Conservation (phyloP, 2,888 invertebrate species). For the Drosophila subquinaria region DNA sequence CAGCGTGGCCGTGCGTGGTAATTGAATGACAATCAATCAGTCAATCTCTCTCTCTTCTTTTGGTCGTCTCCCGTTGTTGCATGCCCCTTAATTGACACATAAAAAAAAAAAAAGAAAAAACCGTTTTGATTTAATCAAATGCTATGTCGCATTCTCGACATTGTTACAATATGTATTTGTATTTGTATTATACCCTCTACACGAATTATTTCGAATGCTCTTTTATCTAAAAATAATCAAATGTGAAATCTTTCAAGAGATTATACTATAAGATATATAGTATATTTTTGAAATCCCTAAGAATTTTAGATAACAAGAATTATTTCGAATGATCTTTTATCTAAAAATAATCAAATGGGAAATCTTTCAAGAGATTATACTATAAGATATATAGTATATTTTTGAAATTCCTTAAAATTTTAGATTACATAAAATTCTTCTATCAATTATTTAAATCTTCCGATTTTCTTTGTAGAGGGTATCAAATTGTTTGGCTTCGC, state of each 20-base stretch:
- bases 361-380: too few species aligned
- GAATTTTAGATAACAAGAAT: background rate
- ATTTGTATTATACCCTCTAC: slow-evolving; percentile 9
- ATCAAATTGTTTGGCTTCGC: slow-evolving; percentile 11
- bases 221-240: background rate
- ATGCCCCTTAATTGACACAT: slow-evolving; percentile 33
- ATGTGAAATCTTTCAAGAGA: too few species aligned
- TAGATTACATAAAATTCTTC: too few species aligned
- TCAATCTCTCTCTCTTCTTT: slow-evolving; percentile 20
- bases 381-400: too few species aligned
- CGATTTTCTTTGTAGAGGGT: slow-evolving; percentile 1
- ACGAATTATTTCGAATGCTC: background rate
- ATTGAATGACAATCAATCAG: slow-evolving; percentile 37
- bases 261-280: too few species aligned
- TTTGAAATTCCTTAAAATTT: too few species aligned
- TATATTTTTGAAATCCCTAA: too few species aligned
- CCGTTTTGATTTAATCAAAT: slow-evolving; percentile 13
- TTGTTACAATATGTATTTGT: background rate
- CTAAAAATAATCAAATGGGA: background rate
- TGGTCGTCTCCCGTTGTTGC: slow-evolving; percentile 41
- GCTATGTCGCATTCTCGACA: background rate
- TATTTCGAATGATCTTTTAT: background rate
- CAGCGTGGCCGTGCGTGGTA: slow-evolving; percentile 86
- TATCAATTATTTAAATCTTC: too few species aligned
- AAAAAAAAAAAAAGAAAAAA: background rate